Conservation (phyloP, 2,888 invertebrate genomes). For the Eilema caniola region DNA sequence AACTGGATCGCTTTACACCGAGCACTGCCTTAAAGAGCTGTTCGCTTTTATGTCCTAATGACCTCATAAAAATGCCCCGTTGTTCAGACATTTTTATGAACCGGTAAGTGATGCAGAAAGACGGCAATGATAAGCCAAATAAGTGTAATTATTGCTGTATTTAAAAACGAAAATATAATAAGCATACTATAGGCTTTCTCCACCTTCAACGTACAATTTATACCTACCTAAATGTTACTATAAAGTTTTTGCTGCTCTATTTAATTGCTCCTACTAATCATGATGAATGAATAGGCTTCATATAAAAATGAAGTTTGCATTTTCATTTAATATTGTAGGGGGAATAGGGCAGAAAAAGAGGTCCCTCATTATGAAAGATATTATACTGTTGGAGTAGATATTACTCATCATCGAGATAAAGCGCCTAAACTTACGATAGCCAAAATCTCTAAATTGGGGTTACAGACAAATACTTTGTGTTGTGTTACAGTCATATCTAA, state of each 20-base stretch:
- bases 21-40: slow-evolving; percentile 75
- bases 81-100: slow-evolving; percentile 46
- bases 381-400: not conserved
- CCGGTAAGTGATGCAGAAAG: slow-evolving; percentile 38
- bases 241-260: too few species aligned
- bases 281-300: too few species aligned
- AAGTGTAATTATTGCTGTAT: not conserved
- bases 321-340: too few species aligned
- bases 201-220: not conserved
- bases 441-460: not conserved
- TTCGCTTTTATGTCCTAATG: slow-evolving; percentile 78
- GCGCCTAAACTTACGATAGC: not conserved
- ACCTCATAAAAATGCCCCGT: slow-evolving; percentile 71
- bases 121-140: not conserved
- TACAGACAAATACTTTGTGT: not conserved
- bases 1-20: slow-evolving; percentile 78
- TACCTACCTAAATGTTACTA: too few species aligned
- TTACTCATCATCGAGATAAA: not conserved
- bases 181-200: not conserved
- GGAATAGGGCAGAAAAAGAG: too few species aligned
- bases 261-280: too few species aligned
- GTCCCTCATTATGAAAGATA: not conserved
- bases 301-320: too few species aligned
- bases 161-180: not conserved
- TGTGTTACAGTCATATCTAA: not conserved